Conservation (phyloP, 2,888 invertebrate species). For the Ophion costatus region DNA sequence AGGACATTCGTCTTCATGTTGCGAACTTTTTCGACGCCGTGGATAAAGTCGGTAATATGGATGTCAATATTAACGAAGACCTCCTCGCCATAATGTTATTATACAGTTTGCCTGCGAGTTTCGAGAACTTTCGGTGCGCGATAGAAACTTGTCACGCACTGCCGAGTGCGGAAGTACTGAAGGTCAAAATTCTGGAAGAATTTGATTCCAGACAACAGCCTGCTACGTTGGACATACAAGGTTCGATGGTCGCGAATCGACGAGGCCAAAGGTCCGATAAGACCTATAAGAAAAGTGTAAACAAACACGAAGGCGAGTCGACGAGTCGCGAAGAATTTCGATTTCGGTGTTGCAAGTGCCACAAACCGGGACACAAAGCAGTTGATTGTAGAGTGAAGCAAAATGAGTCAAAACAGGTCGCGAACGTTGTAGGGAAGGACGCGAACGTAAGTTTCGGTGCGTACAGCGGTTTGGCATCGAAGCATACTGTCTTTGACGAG, state of each 20-base stretch:
- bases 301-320: slow-evolving; percentile 32
- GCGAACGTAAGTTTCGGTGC: slow-evolving; percentile 7
- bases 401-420: slow-evolving; percentile 10
- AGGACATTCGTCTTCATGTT: slow-evolving; percentile 36
- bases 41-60: slow-evolving; percentile 44
- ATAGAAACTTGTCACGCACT: slow-evolving; percentile 37
- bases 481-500: neutral
- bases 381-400: slow-evolving; percentile 13
- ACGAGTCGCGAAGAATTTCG: slow-evolving; percentile 13
- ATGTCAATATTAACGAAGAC: slow-evolving; percentile 35
- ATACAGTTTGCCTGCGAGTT: slow-evolving; percentile 50
- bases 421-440: slow-evolving; percentile 12
- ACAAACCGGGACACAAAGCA: slow-evolving; percentile 20
- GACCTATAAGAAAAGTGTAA: slow-evolving; percentile 41
- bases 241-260: slow-evolving; percentile 44
- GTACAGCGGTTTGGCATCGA: neutral
- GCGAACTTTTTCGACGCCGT: slow-evolving; percentile 46
- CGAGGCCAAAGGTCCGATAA: slow-evolving; percentile 35
- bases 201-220: slow-evolving; percentile 26
- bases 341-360: slow-evolving; percentile 28
- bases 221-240: slow-evolving; percentile 19
- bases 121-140: slow-evolving; percentile 43
- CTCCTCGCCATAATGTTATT: slow-evolving; percentile 39
- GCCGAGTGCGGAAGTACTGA: slow-evolving; percentile 30
- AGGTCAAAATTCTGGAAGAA: slow-evolving; percentile 51